Evolutionary conservation across 2,113 vertebrate species (phyloP), one percentile per base, ranked within the genome.

Genomic region (Acanthisitta chloris): DNA sequence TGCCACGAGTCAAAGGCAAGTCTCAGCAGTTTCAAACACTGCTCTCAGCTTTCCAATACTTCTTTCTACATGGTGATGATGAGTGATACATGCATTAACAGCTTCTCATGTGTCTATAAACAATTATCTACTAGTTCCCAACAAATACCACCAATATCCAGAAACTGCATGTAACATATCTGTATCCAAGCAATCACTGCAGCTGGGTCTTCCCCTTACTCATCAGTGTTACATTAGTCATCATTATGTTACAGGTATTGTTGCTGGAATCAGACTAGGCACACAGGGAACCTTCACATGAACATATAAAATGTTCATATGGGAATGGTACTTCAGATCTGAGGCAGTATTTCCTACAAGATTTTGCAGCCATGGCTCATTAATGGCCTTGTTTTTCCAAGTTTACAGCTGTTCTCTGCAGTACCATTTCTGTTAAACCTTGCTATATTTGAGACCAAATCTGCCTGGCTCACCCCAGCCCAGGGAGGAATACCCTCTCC

Each of bases 401-500:
- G 61, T 55, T 81, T 34, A 55, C 21, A 66, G 33, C 9, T 62
- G 33, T 33, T 88, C 73, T 23, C 31, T 48, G 38, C 38, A 36
- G 45, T 9, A 40, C 18, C 26, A 15, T 21, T 94, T 81, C 64
- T 74, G 43, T 24, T 70, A 20, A 87, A 52, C 4, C 24, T 62
- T 70, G 17, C 8, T 51, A 14, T 7, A 13, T 11, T 57, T 51
- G 55, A 77, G 14, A 85, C 8, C 16, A 67, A 42, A 57, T 26
- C 36, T 79, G 36, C 19, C 28, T 17, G 13, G 17, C 66, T 64
- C 10, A 2, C 9, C 14, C 26, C 0, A 0, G 23, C 13, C n/a
- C 57, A 58, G 14, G 7, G 13, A 81, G 14, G 6, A 40, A 8
- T 4, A 26, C 4, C 7, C 8, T 54, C 25, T 73, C 45, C 46